Percentiles rank a stretch among this genome's conserved stretches.
Conservation (phyloP, 2,113 vertebrate genomes). For the Caretta caretta region DNA sequence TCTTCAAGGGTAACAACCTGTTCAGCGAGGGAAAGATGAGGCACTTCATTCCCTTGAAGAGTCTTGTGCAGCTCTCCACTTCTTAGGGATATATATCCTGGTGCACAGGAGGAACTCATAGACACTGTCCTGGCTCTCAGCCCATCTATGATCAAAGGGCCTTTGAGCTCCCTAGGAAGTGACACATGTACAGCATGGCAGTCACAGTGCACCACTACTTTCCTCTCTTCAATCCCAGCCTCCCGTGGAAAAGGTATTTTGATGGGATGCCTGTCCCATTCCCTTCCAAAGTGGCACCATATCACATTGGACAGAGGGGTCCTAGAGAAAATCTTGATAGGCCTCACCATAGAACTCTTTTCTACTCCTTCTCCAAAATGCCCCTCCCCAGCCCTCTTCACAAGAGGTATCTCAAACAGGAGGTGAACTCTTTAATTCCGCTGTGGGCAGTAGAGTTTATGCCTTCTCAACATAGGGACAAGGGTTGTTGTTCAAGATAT, state of each 20-base stretch:
- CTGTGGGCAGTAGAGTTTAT: neutral
- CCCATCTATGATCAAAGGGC: neutral
- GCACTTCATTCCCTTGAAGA: no score
- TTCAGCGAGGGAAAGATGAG: no score
- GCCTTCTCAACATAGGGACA: no score
- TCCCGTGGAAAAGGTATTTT: neutral
- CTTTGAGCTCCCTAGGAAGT: neutral
- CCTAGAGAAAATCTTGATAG: neutral
- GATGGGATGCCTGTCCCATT: neutral
- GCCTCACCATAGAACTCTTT: neutral
- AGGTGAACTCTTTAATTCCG: neutral
- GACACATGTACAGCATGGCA: neutral
- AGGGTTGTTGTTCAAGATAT: no score
- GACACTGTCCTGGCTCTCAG: neutral
- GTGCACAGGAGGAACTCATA: no score
- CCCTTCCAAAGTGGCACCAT: neutral
- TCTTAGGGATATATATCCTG: no score
- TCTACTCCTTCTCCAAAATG: neutral
- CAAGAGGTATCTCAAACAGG: neutral
- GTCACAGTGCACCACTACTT: neutral
- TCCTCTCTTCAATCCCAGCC: neutral
- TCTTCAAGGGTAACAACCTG: no score
- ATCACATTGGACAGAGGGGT: neutral
- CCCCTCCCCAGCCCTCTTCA: neutral
- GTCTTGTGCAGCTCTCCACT: no score